These are phyloP conservation scores for Melinopterus prodromus DNA, from an alignment of 2,888 invertebrate species.

Conservation along the genomic window DNA sequence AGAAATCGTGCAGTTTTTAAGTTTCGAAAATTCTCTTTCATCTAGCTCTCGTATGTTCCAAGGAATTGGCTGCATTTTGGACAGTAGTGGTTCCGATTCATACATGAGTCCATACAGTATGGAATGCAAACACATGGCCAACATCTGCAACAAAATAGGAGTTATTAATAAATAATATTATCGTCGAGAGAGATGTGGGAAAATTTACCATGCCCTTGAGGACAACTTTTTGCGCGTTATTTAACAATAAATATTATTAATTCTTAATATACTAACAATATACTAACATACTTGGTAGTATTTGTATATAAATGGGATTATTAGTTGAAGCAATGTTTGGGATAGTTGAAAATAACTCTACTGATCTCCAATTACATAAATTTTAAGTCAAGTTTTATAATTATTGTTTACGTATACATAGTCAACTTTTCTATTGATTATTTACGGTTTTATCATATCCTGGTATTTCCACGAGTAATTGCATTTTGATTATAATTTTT, in stretches of 20 bases:
- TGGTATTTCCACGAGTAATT: too few relatives aligned
- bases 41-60: constrained; percentile 23
- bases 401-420: too few relatives aligned
- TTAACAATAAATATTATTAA: background rate
- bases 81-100: constrained; percentile 37
- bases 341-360: too few relatives aligned
- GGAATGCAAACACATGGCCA: constrained; percentile 35
- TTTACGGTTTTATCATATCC: too few relatives aligned
- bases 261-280: too few relatives aligned
- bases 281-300: too few relatives aligned
- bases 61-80: constrained; percentile 28
- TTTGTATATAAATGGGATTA: too few relatives aligned
- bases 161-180: constrained; percentile 10
- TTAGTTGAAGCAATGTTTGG: too few relatives aligned
- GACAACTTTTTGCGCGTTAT: background rate
- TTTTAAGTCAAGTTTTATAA: too few relatives aligned
- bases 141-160: constrained; percentile 28
- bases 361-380: too few relatives aligned
- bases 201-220: background rate
- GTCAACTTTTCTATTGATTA: too few relatives aligned
- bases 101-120: constrained; percentile 34
- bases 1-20: background rate
- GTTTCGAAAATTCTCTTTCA: background rate
- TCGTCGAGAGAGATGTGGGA: background rate
- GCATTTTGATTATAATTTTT: too few relatives aligned